phyloP scores from a whole-genome alignment of 1,140 invertebrate genomes.

The Tetragnatha versicolor region DNA sequence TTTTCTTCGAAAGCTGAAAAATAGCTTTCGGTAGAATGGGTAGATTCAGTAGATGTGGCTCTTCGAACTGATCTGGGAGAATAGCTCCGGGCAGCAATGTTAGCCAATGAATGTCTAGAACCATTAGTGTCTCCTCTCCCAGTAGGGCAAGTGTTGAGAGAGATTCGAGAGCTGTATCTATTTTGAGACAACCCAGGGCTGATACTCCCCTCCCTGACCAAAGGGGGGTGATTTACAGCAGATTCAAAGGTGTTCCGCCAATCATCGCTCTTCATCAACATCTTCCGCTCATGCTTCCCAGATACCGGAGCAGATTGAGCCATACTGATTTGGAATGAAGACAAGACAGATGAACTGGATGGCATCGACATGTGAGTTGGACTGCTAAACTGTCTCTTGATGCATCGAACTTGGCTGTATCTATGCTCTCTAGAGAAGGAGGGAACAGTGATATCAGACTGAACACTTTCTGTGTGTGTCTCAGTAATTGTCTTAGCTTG shows the following conservation, averaged over 20 bases:
- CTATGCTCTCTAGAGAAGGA: slow-evolving; percentile 15
- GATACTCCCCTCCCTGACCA: slow-evolving; percentile 38
- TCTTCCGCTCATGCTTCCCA: slow-evolving; percentile 40
- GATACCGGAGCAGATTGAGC: slow-evolving; percentile 50
- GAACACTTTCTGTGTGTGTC: neutral
- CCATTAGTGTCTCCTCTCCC: slow-evolving; percentile 42
- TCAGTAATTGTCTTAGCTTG: slow-evolving; percentile 21
- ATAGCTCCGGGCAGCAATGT: slow-evolving; percentile 47
- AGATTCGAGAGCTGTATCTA: slow-evolving; percentile 46
- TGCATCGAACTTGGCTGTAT: slow-evolving; percentile 27
- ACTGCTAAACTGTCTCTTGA: slow-evolving; percentile 55
- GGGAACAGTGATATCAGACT: slow-evolving; percentile 12
- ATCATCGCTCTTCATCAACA: slow-evolving; percentile 32
- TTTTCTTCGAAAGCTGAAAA: slow-evolving; percentile 87
- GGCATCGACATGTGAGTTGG: slow-evolving; percentile 53
- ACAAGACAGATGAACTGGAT: slow-evolving; percentile 47
- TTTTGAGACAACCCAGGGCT: slow-evolving; percentile 52
- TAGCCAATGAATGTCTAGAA: slow-evolving; percentile 52
- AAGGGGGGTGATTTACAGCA: neutral
- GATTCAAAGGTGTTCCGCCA: slow-evolving; percentile 29
- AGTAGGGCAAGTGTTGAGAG: slow-evolving; percentile 35
- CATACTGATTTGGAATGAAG: slow-evolving; percentile 41
- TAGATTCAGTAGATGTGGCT: slow-evolving; percentile 79
- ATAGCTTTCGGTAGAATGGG: slow-evolving; percentile 86
- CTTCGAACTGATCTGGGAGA: slow-evolving; percentile 62